Evolutionary conservation across 92 coral and sea anemone genomes (phyloP), one percentile per base, ranked within the genome.

Genomic region (Siderastrea radians): DNA sequence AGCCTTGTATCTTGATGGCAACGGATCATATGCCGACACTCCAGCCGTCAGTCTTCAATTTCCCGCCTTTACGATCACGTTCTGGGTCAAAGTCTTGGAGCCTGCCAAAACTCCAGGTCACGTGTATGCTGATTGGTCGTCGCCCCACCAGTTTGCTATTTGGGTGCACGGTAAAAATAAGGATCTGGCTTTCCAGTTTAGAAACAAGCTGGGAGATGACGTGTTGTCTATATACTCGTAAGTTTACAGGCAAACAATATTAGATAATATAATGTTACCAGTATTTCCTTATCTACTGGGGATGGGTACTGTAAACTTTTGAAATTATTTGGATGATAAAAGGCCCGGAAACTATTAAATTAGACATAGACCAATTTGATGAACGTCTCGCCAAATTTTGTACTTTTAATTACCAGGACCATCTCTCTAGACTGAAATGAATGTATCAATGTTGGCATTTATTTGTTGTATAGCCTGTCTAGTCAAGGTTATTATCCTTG

Each of bases 1-100:
- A 7, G 81, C 87, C 17, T 59, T 89, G 61, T 89, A 69, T 48
- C 49, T 89, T 26, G 58, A 84, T 50, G 93, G 93, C 6, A 54
- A 89, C 48, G 81, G 80, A 0, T 78, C 85, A 50, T 89, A 57
- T 59, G 93, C 90, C 12, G 89, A 84, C 77, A 74, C 84, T 3
- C 93, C 93, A 52, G 89, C 89, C 75, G 90, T 87, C 85, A 69
- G 82, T 62, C 81, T 87, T 57, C 90, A 79, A 60, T 78, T 78
- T 59, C 81, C 90, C 52, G 82, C 85, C 68, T 79, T 79, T 70
- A 78, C 84, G 55, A 79, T 87, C 49, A 58, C 77, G 43, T 87
- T 85, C 68, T 87, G 90, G 90, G 52, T 87, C 3, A 87, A 79
- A 74, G 63, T 87, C 65, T 46, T 52, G 62, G 90, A 87, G 52